Percentiles rank a stretch among this genome's conserved stretches.
These are phyloP conservation scores for Aratinga solstitialis DNA, from an alignment of 2,797 vertebrate genomes.

Conservation along the genomic window DNA sequence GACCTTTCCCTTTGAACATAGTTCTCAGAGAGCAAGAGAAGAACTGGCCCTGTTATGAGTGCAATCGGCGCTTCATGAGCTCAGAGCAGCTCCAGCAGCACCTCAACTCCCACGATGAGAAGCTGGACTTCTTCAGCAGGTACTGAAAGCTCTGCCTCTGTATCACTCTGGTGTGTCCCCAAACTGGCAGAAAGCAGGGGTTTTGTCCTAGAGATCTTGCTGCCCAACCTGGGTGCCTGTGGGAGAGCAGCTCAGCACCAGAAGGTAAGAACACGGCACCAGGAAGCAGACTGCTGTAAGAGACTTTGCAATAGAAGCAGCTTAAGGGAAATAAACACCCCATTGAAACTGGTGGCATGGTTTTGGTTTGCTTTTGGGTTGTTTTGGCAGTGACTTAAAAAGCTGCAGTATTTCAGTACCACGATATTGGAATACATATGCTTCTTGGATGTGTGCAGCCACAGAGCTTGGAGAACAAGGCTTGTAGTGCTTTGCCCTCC, in stretches of 20 bases:
- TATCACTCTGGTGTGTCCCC: not conserved
- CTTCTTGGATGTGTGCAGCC: not conserved
- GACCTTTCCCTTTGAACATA: conserved; percentile 61
- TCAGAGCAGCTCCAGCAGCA: conserved; percentile 97
- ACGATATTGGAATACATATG: not conserved
- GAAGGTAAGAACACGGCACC: not conserved
- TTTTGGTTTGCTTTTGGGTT: not conserved
- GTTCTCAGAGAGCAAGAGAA: conserved; percentile 96
- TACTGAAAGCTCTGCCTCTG: conserved; percentile 43
- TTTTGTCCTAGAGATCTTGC: not conserved
- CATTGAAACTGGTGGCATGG: not conserved
- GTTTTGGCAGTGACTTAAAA: not conserved
- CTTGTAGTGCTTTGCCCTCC: not conserved
- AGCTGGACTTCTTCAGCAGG: conserved; percentile 91
- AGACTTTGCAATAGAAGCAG: not conserved
- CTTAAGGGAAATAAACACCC: not conserved
- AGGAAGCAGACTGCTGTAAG: not conserved
- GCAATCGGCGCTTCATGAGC: conserved; percentile 94
- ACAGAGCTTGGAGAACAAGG: not conserved
- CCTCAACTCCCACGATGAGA: conserved; percentile 97
- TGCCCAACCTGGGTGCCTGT: not conserved
- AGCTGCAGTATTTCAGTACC: not conserved
- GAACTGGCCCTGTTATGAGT: conserved; percentile 98
- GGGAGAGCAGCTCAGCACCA: not conserved
- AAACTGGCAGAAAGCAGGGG: not conserved